Evolutionary conservation across 2,888 invertebrate genomes (phyloP).

Genomic region (Chymomyza amoena): DNA sequence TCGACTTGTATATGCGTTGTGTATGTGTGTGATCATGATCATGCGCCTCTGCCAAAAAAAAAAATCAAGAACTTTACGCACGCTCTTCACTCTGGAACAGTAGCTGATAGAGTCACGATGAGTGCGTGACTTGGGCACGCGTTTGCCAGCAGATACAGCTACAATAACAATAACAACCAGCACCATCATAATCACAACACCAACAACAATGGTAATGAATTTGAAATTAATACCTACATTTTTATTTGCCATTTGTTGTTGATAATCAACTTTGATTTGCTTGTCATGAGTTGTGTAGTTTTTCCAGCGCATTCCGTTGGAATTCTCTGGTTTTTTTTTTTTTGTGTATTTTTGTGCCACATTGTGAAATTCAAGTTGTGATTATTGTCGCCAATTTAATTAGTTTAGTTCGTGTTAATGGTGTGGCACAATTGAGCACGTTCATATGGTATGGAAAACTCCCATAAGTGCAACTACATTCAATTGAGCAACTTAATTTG

Average conservation of each 20-base stretch:
- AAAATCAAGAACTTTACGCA: not conserved
- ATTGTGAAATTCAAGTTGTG: constrained; percentile 42
- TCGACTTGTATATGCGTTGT: not conserved
- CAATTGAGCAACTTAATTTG: not conserved
- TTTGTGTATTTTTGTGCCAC: constrained; percentile 21
- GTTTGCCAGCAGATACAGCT: constrained; percentile 30
- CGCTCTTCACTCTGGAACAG: not conserved
- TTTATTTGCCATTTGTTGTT: constrained; percentile 40
- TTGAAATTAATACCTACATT: constrained; percentile 57
- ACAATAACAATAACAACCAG: constrained; percentile 32
- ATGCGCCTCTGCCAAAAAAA: constrained; percentile 21
- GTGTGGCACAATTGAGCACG: not conserved
- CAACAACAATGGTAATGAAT: constrained; percentile 55
- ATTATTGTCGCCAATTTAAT: constrained; percentile 50
- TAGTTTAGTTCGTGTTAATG: constrained; percentile 30
- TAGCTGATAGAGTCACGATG: not conserved
- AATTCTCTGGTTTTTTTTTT: not conserved
- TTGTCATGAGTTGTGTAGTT: constrained; percentile 4
- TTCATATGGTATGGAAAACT: not conserved
- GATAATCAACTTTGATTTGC: constrained; percentile 53
- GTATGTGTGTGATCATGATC: constrained; percentile 29
- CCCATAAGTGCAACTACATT: not conserved
- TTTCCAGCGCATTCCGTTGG: not conserved
- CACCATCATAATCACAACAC: constrained; percentile 17
- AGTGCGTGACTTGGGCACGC: constrained; percentile 63